phyloP scores from a whole-genome alignment of 2,888 invertebrate species.

The Lymantria monacha region DNA sequence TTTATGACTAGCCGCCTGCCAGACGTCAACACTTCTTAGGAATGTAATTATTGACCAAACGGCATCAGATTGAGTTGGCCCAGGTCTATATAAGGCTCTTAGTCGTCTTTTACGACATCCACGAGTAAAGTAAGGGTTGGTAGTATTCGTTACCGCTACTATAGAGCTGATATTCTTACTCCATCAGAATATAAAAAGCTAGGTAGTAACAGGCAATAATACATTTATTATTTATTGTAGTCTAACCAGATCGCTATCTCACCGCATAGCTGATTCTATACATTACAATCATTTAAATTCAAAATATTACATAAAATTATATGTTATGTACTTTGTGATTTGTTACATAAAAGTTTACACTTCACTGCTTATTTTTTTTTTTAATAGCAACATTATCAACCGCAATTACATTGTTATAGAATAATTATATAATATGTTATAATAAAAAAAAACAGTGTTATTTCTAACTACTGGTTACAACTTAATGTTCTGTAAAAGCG shows the following conservation, averaged over 20 bases:
- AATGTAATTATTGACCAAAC: too few species aligned
- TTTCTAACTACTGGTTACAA: conserved; percentile 10
- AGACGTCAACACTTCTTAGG: too few species aligned
- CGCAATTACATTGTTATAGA: conserved; percentile 8
- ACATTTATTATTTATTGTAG: not conserved
- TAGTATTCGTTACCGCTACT: too few species aligned
- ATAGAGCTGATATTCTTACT: too few species aligned
- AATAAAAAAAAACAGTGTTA: conserved; percentile 7
- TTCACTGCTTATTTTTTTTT: conserved; percentile 28
- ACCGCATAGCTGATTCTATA: not conserved
- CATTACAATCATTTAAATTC: conserved; percentile 9
- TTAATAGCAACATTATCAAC: conserved; percentile 1
- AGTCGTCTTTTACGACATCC: too few species aligned
- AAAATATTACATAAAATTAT: conserved; percentile 34
- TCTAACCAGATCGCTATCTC: not conserved
- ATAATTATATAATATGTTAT: conserved; percentile 13
- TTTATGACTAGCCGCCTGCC: too few species aligned
- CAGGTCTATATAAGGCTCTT: too few species aligned
- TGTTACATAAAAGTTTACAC: conserved; percentile 33
- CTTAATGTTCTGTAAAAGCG: conserved; percentile 9
- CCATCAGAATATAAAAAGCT: too few species aligned
- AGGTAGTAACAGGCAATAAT: too few species aligned
- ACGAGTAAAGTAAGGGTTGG: too few species aligned
- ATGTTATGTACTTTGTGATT: conserved; percentile 20
- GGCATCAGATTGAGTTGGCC: too few species aligned